phyloP scores from a whole-genome alignment of 2,797 vertebrate genomes.

The Scyliorhinus canicula region DNA sequence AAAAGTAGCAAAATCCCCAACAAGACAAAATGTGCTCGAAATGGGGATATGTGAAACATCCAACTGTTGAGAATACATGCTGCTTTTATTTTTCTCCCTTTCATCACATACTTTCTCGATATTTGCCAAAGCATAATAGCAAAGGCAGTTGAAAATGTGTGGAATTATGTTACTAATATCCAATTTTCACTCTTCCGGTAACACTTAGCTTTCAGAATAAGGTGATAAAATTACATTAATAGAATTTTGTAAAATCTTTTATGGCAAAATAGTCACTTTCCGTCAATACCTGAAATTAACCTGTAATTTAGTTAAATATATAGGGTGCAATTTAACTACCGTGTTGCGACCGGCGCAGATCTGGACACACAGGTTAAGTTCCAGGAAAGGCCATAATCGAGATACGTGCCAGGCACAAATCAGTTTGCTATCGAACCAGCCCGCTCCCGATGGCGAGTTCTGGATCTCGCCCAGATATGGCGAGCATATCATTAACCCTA shows the following conservation, averaged over 20 bases:
- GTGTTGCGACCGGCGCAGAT: too few relatives aligned
- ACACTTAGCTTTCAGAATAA: constrained; percentile 23
- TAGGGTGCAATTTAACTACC: too few relatives aligned
- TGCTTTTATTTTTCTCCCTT: neutral
- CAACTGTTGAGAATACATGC: neutral
- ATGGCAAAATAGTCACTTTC: constrained; percentile 32
- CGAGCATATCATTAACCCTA: too few relatives aligned
- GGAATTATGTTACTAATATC: constrained; percentile 36
- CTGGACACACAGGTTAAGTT: too few relatives aligned
- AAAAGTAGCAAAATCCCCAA: constrained; percentile 5
- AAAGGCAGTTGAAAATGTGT: neutral
- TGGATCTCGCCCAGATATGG: too few relatives aligned
- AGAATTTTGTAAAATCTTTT: constrained; percentile 12
- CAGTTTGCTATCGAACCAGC: too few relatives aligned
- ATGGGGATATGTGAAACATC: neutral
- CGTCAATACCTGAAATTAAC: neutral
- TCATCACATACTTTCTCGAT: neutral
- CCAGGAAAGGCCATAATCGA: too few relatives aligned
- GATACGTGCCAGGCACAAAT: too few relatives aligned
- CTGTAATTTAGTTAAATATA: constrained; percentile 30
- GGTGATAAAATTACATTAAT: constrained; percentile 31
- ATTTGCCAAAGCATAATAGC: constrained; percentile 31
- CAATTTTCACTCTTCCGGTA: constrained; percentile 26
- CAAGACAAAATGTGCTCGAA: neutral
- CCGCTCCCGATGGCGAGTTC: too few relatives aligned